Percentiles rank a stretch among this genome's conserved stretches.
phyloP scores from a whole-genome alignment of 2,888 invertebrate species.

The Meteorus colon region DNA sequence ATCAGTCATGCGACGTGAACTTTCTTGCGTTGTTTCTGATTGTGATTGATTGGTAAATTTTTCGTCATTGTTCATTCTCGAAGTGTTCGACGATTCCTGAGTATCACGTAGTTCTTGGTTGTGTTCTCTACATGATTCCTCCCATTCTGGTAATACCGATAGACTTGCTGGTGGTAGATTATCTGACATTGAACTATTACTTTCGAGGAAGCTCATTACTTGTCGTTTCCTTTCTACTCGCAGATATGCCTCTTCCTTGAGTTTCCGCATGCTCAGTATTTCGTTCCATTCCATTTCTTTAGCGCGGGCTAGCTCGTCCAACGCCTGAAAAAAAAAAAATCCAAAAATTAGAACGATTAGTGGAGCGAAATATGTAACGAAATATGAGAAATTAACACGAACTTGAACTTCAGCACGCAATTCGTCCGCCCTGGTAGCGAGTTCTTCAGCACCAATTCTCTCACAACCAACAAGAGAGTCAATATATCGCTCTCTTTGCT shows the following conservation, averaged over 20 bases:
- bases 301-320: conserved; percentile 83
- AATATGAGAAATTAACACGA: not conserved
- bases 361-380: not conserved
- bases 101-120: conserved; percentile 25
- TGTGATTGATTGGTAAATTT: conserved; percentile 15
- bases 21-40: conserved; percentile 4
- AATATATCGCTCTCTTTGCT: conserved; percentile 68
- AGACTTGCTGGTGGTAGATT: conserved; percentile 62
- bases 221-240: conserved; percentile 83
- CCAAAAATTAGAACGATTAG: not conserved
- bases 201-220: conserved; percentile 74
- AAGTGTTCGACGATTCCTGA: conserved; percentile 26
- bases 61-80: conserved; percentile 9
- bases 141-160: conserved; percentile 58
- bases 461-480: conserved; percentile 67
- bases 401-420: conserved; percentile 69
- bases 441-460: conserved; percentile 66
- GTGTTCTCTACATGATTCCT: conserved; percentile 22
- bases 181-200: conserved; percentile 54
- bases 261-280: conserved; percentile 85
- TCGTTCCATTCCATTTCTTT: conserved; percentile 93
- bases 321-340: conserved; percentile 72
- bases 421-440: conserved; percentile 65
- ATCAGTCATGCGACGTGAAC: not conserved
- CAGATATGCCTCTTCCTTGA: conserved; percentile 87